A percentile compares a stretch with the other conserved stretches of the same genome.
Conservation (phyloP, 2,888 invertebrate genomes). For the Sinodicranocentrus sp. region DNA sequence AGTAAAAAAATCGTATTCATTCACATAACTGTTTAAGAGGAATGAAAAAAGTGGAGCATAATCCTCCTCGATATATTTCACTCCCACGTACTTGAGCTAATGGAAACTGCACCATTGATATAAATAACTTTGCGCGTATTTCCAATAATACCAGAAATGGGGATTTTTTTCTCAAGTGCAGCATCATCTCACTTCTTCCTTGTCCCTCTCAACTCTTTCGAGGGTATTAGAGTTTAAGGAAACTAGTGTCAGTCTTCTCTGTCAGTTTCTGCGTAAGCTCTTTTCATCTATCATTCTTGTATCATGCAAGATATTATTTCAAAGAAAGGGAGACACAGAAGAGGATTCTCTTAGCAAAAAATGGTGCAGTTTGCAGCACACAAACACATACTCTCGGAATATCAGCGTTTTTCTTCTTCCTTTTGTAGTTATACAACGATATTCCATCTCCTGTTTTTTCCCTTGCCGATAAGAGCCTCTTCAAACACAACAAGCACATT, state of each 20-base stretch:
- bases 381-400: neutral
- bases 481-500: constrained; percentile 30
- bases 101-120: too few species aligned
- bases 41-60: neutral
- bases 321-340: too few species aligned
- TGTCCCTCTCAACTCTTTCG: too few species aligned
- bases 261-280: constrained; percentile 12
- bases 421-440: neutral
- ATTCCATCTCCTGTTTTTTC: constrained; percentile 7
- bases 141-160: too few species aligned
- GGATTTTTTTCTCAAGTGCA: neutral
- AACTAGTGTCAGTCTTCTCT: too few species aligned
- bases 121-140: too few species aligned
- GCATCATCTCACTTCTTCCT: neutral
- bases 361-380: neutral
- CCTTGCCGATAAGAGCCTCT: constrained; percentile 1
- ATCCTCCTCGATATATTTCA: too few species aligned
- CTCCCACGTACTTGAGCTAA: too few species aligned
- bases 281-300: constrained; percentile 13
- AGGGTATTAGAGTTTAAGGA: too few species aligned
- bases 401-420: too few species aligned
- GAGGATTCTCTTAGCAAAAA: neutral
- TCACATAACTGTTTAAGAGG: neutral
- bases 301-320: too few species aligned
- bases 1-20: neutral